Base-by-base conservation (phyloP, 2,888 invertebrate genomes). In the Myopa testacea region DNA sequence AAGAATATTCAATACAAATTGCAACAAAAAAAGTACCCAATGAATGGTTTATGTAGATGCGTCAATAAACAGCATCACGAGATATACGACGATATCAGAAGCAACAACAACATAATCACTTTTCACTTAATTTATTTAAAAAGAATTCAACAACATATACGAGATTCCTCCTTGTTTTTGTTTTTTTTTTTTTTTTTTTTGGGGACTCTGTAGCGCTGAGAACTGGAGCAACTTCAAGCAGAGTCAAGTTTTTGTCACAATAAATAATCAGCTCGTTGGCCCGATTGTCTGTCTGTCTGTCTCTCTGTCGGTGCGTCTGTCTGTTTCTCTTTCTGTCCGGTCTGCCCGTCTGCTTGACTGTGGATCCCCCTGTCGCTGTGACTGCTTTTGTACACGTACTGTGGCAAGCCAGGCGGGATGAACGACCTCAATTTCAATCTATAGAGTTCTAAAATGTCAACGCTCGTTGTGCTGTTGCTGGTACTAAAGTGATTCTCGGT, bases 351-450 rank as follows among this genome's bases (percentile, higher is more conserved):
- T 34, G 50, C 74, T 26, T 55, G 37, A 37, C 58, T 55, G 52
- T 26, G 60, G 14, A 40, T 62, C 12, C 37, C 37, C 26, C 26
- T 26, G 26, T 63, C 40, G 45, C 65, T 37, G 19, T 45, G 69
- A 12, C 45, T 45, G 45, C 45, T 45, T 45, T 3, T 6, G 45
- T 45, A 45, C 45, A 45, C 63, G 63, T 55, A 55, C 55, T n/a
- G 6, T 37, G 38, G 65, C 34, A 50, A 52, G 37, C 74, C 63
- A 81, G 82, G 82, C 82, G 81, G 82, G 82, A 81, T 80, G 82
- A 83, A 82, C 81, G 82, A 81, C 82, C 82, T 82, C 79, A 82
- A 83, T 83, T 74, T 65, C 26, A 50, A 63, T 6, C 45, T 45
- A 3, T 40, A 45, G 62, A 73, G 40, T 37, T 67, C 67, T 67